Base-by-base conservation (phyloP, 2,888 invertebrate species). In the Alitta virens region DNA sequence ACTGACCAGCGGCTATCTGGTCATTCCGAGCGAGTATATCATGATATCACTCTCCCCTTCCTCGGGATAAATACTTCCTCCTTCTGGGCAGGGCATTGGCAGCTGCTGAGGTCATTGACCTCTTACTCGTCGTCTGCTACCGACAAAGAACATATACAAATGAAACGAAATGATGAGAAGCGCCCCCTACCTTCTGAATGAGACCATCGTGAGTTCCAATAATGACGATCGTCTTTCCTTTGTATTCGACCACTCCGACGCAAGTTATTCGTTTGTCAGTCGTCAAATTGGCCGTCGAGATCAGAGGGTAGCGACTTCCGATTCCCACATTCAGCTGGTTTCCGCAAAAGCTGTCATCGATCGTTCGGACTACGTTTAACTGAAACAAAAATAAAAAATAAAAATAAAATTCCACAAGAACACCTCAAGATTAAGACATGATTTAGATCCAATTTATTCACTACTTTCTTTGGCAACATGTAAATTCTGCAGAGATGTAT, bases 301-400 rank as follows among this genome's bases (percentile, higher is more conserved):
- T 38, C 26, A 65, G 46, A 2, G 66, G 64, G 55, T 60, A 68
- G 9, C 68, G 46, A 54, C 64, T 51, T 23, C 50, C 51, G 49
- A 68, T 67, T 21, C 67, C 70, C 46, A 53, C 59, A 46, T 70
- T 68, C 23, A 40, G 23, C 3, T 58, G 42, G 14, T 51, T 40
- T 2, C 68, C 70, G 56, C 68, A 70, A 54, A 67, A 70, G 23
- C 27, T 43, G 23, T 62, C 51, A 43, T 63, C 40, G 27, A 69
- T 67, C 23, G 23, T 27, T 16, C 25, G 46, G 14, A 58, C 56
- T n/a, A 63, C 51, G n/a, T 46, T 26, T 9, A 27, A n/a, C 67
- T 67, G 63, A n/a, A 56, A 51, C 12, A 23, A 38, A 23, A 43
- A 55, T 33, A 27, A 7, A 46, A 46, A 46, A 46, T 16, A 40